Evolutionary conservation across 1,140 invertebrate genomes (phyloP).

Genomic region (Drosophila arizonae): DNA sequence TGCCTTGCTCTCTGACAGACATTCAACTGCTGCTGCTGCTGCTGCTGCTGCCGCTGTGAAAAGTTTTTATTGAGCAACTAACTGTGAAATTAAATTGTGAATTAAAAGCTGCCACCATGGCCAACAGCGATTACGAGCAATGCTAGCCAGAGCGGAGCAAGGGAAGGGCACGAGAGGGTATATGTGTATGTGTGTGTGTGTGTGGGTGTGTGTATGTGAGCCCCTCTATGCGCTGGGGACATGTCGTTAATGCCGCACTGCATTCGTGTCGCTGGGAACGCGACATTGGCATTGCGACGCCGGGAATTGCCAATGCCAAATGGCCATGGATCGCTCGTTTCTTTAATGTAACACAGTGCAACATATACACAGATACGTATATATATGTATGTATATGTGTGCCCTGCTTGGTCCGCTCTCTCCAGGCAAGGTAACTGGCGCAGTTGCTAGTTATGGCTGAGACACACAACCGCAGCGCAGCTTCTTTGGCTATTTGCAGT

Average conservation of each 20-base stretch:
- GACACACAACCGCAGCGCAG: constrained; percentile 29
- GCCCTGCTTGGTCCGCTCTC: too few relatives aligned
- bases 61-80: constrained; percentile 60
- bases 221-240: constrained; percentile 33
- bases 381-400: too few relatives aligned
- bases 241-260: constrained; percentile 61
- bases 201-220: not conserved
- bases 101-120: constrained; percentile 64
- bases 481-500: constrained; percentile 78
- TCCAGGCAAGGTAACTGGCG: not conserved
- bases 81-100: constrained; percentile 78
- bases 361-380: not conserved
- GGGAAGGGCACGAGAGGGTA: not conserved
- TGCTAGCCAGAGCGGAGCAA: not conserved
- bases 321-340: constrained; percentile 47
- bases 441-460: constrained; percentile 61
- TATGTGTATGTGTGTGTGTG: not conserved
- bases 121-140: constrained; percentile 39
- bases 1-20: constrained; percentile 25
- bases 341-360: constrained; percentile 31
- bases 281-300: constrained; percentile 22
- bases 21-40: constrained; percentile 19
- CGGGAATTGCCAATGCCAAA: constrained; percentile 39
- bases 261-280: constrained; percentile 47
- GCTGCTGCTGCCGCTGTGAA: constrained; percentile 33